A percentile compares a stretch with the other conserved stretches of the same genome.
Evolutionary conservation across 2,888 invertebrate genomes (phyloP).

Genomic region (Physocephala rufipes): DNA sequence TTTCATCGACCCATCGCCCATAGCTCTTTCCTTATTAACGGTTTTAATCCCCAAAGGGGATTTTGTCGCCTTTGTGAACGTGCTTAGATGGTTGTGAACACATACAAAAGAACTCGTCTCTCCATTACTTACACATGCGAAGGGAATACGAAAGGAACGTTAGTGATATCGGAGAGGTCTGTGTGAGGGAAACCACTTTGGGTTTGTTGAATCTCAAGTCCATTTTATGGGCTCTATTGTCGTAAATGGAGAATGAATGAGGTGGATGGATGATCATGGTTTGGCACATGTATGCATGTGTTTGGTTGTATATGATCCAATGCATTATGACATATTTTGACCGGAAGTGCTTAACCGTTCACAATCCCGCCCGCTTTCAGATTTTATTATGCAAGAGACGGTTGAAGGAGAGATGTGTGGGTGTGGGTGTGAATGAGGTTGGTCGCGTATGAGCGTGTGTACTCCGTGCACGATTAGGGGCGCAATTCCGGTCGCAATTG

Average conservation of each 20-base stretch:
- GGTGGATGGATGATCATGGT: not conserved
- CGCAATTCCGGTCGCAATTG: no score
- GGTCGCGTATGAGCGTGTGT: no score
- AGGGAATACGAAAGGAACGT: not conserved
- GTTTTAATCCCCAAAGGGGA: conserved; percentile 30
- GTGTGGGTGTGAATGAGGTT: no score
- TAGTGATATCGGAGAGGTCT: not conserved
- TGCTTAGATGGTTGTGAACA: not conserved
- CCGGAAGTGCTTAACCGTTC: conserved; percentile 24
- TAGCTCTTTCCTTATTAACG: conserved; percentile 34
- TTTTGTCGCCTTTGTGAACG: conserved; percentile 34
- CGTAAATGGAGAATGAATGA: conserved; percentile 8
- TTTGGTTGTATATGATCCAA: not conserved
- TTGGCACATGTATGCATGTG: not conserved
- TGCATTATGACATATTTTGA: conserved; percentile 18
- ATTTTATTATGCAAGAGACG: no score
- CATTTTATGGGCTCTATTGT: not conserved
- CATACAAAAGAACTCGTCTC: conserved; percentile 4
- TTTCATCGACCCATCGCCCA: not conserved
- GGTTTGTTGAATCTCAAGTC: not conserved
- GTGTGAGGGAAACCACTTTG: conserved; percentile 3
- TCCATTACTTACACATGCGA: not conserved
- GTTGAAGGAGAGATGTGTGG: no score
- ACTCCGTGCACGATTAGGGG: no score
- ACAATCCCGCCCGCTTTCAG: no score